Base-by-base conservation (phyloP, 2,797 vertebrate species). In the Chromis chromis region DNA sequence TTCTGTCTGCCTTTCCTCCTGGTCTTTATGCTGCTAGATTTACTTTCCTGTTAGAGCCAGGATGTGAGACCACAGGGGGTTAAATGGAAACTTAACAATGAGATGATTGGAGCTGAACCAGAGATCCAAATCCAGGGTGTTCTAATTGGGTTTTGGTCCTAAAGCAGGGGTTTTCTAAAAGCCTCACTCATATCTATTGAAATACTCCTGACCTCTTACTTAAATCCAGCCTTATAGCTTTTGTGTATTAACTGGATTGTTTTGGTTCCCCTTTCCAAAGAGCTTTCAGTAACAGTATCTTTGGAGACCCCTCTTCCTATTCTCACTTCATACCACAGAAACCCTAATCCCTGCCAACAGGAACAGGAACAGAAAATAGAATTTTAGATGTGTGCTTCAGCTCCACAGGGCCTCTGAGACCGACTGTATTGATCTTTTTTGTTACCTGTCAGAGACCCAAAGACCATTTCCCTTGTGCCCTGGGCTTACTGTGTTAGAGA, bases 351-450 rank as follows among this genome's bases (percentile, higher is more conserved):
- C 57, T 28, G 40, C 49, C 11, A 25, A 40, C 3, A 6, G 48
- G 48, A 21, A 46, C 44, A 46, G 42, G 33, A 81, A 63, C 44
- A 40, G 13, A 85, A 83, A 84, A 76, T 81, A 70, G 59, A 57
- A 74, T 63, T 76, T 67, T 22, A 65, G 52, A 78, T 88, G 59
- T 64, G 54, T 42, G 8, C 60, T 61, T 74, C 12, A 58, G 54
- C 68, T 79, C 50, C 78, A 14, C 39, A 0, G 67, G 39, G 42
- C 61, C 67, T 85, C 73, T 62, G 78, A 83, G 68, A 64, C 66
- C 12, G 0, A 28, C 62, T 31, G 28, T 61, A 90, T 92, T 25
- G 89, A 90, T 90, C 74, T 68, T 62, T 31, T 83, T 83, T 70
- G 61, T 48, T 78, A 53, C 65, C 65, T 75, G 70, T 54, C 48